Percentiles rank a stretch among this genome's conserved stretches.
Conservation (phyloP, 2,888 invertebrate species). For the Phymatocera aterrima region DNA sequence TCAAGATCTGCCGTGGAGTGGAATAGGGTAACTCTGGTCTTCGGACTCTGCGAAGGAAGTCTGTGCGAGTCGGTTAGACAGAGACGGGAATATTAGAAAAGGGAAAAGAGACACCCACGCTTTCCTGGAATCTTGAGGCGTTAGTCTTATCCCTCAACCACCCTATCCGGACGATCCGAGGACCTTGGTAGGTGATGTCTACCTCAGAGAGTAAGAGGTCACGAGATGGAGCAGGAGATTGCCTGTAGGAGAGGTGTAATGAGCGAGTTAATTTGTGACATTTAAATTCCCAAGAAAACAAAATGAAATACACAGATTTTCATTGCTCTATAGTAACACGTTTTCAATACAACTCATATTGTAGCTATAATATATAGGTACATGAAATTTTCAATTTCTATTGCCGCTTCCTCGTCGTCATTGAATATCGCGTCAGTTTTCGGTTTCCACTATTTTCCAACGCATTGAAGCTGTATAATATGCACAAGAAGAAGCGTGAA, state of each 20-base stretch:
- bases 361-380: too few relatives aligned
- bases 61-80: background rate
- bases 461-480: background rate
- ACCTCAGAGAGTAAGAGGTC: background rate
- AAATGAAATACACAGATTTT: too few relatives aligned
- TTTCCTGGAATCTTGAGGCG: conserved; percentile 65
- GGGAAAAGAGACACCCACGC: conserved; percentile 68
- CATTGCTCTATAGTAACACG: too few relatives aligned
- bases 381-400: too few relatives aligned
- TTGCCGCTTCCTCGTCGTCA: too few relatives aligned
- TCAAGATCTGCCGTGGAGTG: conserved; percentile 34
- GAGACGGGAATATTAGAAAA: conserved; percentile 6
- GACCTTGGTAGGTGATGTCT: too few relatives aligned
- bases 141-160: conserved; percentile 21
- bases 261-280: conserved; percentile 74
- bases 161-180: background rate
- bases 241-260: conserved; percentile 71
- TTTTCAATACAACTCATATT: too few relatives aligned
- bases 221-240: conserved; percentile 2
- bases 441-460: too few relatives aligned
- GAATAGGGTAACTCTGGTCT: too few relatives aligned
- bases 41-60: background rate
- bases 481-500: background rate
- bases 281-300: conserved; percentile 62
- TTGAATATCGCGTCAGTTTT: too few relatives aligned